A percentile compares a stretch with the other conserved stretches of the same genome.
Conservation (phyloP, 2,797 vertebrate species). For the Selene dorsalis region DNA sequence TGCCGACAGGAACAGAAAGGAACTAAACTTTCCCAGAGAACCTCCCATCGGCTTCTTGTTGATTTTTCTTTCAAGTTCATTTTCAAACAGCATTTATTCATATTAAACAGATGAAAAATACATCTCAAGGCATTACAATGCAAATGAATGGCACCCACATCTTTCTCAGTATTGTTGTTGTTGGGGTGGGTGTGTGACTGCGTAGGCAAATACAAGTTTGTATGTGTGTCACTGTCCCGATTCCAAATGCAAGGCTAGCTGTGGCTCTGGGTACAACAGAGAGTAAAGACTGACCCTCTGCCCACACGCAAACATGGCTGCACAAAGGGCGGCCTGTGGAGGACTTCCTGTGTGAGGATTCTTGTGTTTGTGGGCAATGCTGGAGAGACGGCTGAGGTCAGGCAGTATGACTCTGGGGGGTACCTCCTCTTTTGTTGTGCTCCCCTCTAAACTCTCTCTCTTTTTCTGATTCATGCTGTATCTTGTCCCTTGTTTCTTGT, state of each 20-base stretch:
- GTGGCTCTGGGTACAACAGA: conserved; percentile 49
- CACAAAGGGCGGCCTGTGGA: conserved; percentile 81
- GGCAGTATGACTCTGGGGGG: conserved; percentile 63
- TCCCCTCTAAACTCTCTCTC: conserved; percentile 46
- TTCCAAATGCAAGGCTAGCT: conserved; percentile 82
- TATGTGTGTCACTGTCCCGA: conserved; percentile 69
- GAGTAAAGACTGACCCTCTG: conserved; percentile 65
- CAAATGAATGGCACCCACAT: conserved; percentile 77
- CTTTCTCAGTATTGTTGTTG: conserved; percentile 76
- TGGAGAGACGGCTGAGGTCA: conserved; percentile 71
- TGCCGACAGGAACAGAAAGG: conserved; percentile 79
- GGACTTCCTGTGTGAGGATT: conserved; percentile 80
- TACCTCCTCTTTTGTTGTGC: conserved; percentile 67
- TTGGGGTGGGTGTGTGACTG: conserved; percentile 65
- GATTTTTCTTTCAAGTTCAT: conserved; percentile 82
- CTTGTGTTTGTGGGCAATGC: conserved; percentile 77
- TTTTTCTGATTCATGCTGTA: conserved; percentile 54
- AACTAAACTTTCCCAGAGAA: conserved; percentile 76
- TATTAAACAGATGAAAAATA: conserved; percentile 76
- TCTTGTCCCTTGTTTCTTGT: conserved; percentile 64
- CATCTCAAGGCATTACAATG: conserved; percentile 80
- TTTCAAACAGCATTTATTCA: conserved; percentile 83
- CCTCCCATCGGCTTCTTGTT: conserved; percentile 78
- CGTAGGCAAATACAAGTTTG: conserved; percentile 62
- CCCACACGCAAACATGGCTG: conserved; percentile 72